Conservation (phyloP, 1,140 invertebrate species). For the Sipha flava region DNA sequence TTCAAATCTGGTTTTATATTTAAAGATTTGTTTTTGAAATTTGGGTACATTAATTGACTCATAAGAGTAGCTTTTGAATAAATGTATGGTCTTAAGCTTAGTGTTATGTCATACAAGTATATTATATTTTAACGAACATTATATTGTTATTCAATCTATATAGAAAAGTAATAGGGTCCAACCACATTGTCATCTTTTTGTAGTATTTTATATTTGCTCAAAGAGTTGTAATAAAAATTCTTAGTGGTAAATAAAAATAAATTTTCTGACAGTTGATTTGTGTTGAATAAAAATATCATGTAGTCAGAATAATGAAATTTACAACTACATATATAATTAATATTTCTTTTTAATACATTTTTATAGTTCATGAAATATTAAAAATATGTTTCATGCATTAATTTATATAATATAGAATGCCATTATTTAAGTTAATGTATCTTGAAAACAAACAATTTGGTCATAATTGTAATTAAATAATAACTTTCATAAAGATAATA, state of each 20-base stretch:
- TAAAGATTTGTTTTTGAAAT: slow-evolving; percentile 4
- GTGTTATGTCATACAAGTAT: background rate
- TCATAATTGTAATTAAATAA: too few relatives aligned
- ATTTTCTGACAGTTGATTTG: background rate
- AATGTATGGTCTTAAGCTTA: background rate
- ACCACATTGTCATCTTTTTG: background rate
- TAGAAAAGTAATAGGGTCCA: too few relatives aligned
- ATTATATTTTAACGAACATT: background rate
- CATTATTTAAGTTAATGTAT: too few relatives aligned
- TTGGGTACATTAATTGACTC: slow-evolving; percentile 27
- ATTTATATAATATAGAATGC: too few relatives aligned
- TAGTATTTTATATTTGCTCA: background rate
- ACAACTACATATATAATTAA: background rate
- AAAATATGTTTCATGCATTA: too few relatives aligned
- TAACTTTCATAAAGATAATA: too few relatives aligned
- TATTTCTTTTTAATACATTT: too few relatives aligned
- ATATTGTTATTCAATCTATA: background rate
- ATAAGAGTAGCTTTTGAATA: slow-evolving; percentile 7
- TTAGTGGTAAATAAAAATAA: background rate
- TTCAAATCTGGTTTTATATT: background rate
- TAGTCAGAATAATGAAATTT: background rate
- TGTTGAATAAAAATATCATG: background rate
- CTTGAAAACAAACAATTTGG: too few relatives aligned
- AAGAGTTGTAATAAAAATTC: background rate
- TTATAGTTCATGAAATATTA: too few relatives aligned